phyloP scores from a whole-genome alignment of 2,888 invertebrate species.

The Candidula unifasciata region DNA sequence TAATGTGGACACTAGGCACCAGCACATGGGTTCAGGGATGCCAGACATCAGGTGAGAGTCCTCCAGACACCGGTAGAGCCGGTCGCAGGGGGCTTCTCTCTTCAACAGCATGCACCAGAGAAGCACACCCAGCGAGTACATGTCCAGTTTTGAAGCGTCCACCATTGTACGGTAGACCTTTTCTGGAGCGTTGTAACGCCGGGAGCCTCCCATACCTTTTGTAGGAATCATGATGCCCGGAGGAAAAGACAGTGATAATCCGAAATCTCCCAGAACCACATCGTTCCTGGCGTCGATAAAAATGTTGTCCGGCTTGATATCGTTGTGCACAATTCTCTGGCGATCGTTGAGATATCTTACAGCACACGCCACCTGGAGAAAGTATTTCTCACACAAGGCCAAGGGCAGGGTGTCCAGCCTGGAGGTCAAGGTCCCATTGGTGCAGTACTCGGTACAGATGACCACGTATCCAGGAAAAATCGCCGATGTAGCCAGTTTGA shows the following conservation, averaged over 20 bases:
- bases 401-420: neutral
- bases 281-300: neutral
- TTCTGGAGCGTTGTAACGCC: neutral
- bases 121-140: no score
- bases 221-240: neutral
- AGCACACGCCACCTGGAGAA: neutral
- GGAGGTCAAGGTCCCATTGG: neutral
- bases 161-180: neutral
- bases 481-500: neutral
- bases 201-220: neutral
- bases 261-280: conserved; percentile 1
- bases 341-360: neutral
- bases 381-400: neutral
- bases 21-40: no score
- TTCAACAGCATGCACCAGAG: no score
- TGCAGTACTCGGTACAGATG: neutral
- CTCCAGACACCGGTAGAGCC: no score
- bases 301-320: neutral
- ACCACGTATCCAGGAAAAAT: neutral
- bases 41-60: no score
- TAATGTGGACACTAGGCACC: no score
- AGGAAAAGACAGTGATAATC: neutral
- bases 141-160: neutral
- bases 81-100: no score
- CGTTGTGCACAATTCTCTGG: neutral